Evolutionary conservation across 2,888 invertebrate species (phyloP).

Genomic region (Venustoraphidia nigricollis): DNA sequence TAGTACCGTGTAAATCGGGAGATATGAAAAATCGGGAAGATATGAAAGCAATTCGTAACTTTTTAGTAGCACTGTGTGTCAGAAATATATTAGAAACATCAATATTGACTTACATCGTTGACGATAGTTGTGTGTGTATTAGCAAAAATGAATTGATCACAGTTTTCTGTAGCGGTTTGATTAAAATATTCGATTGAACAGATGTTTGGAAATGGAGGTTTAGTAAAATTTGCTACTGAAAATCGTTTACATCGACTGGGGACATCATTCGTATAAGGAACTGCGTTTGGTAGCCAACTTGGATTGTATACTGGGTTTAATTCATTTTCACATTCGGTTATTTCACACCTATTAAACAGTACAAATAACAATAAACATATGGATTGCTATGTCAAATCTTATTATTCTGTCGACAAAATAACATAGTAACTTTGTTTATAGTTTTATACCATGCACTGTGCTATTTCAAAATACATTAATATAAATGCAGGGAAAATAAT

Average conservation of each 20-base stretch:
- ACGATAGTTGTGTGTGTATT: conserved; percentile 20
- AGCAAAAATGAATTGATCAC: conserved; percentile 16
- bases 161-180: not conserved
- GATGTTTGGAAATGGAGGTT: not conserved
- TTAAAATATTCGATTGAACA: not conserved
- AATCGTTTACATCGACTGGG: conserved; percentile 17
- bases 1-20: no score
- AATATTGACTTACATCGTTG: conserved; percentile 20
- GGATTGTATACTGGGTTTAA: conserved; percentile 15
- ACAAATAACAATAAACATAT: not conserved
- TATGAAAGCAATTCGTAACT: no score
- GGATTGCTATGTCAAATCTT: no score
- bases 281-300: conserved; percentile 22
- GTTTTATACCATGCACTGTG: no score
- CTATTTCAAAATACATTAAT: no score
- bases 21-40: no score
- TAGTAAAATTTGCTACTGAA: not conserved
- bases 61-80: no score
- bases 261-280: conserved; percentile 21
- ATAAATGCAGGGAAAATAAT: no score
- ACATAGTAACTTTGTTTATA: no score
- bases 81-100: not conserved
- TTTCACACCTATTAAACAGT: conserved; percentile 20
- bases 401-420: not conserved
- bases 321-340: conserved; percentile 23